Evolutionary conservation across 2,888 invertebrate genomes (phyloP), one percentile per base, ranked within the genome.

Genomic region (Mongoloraphidia duomilia): DNA sequence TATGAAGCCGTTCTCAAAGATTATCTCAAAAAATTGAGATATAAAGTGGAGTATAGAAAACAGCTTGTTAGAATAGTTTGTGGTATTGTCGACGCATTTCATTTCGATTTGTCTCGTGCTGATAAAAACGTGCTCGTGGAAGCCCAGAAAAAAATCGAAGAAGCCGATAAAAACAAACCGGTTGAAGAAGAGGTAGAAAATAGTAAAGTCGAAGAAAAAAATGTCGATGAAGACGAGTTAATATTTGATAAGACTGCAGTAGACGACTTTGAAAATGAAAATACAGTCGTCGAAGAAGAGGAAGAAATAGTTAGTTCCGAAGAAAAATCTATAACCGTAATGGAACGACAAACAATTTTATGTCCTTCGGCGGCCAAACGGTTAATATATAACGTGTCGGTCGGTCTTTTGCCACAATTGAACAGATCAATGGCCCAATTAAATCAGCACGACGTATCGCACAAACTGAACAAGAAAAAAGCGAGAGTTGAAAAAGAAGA

Each of bases 21-120:
- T 58, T 94, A 92, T 65, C 70, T 97, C 36, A 74, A 75, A 49
- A 82, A 84, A 67, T 72, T 97, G 63, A 75, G 83, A 1, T 72
- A 74, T 44, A 77, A 81, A 9, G 65, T 77, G 0, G 84, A 86
- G 37, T 81, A 81, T 62, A 93, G 93, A 60, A 91, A 86, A 58
- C 88, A 92, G 58, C 70, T 86, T 50, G 85, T 92, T 9, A 74
- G 84, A 49, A 73, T 88, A 49, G 72, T 86, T 11, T 80, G 85
- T 0, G 79, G 79, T 1, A 81, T 96, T 52, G 71, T 96, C 53
- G 91, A 95, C 63, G 80, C 86, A 1, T 96, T 95, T 62, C 95
- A 95, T 68, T 96, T 86, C 65, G 89, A 95, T 70, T 72, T 95
- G 44, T 77, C 77, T 0, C 80, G 81, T 62, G 77, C 74, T 6